These are phyloP conservation scores for Pyrrhosoma nymphula DNA, from an alignment of 2,888 invertebrate genomes.

Conservation along the genomic window DNA sequence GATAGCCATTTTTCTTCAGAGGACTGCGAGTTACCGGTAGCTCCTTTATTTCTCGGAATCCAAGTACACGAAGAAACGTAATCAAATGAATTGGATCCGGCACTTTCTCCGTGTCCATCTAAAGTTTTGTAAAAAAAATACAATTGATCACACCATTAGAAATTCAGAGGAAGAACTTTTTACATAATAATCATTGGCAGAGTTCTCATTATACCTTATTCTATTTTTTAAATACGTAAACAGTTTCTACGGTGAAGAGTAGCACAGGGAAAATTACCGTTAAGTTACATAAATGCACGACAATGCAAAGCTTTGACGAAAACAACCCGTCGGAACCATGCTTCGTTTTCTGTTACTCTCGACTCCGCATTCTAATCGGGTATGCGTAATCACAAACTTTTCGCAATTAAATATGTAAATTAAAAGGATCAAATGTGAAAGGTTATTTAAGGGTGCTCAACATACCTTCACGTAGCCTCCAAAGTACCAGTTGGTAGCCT, in stretches of 20 bases:
- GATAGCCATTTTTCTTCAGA: background rate
- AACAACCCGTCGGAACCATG: background rate
- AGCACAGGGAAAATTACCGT: too few species aligned
- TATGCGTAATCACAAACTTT: background rate
- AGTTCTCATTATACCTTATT: background rate
- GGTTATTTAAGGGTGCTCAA: background rate
- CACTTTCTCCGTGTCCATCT: background rate
- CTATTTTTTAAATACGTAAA: too few species aligned
- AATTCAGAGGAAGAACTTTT: background rate
- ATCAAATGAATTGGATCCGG: background rate
- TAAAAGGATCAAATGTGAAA: background rate
- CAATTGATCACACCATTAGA: too few species aligned
- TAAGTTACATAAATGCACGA: background rate
- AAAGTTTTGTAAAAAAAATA: background rate
- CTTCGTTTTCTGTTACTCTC: background rate
- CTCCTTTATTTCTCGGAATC: background rate
- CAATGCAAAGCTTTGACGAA: background rate
- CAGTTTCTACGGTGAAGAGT: too few species aligned
- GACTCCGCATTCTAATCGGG: background rate
- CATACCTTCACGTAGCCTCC: background rate
- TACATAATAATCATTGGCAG: background rate
- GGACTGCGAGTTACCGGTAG: background rate
- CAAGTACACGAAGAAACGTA: background rate
- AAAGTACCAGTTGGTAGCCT: background rate
- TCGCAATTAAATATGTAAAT: background rate